Evolutionary conservation across 1,140 invertebrate species (phyloP), one percentile per base, ranked within the genome.

Genomic region (Cylas formicarius): DNA sequence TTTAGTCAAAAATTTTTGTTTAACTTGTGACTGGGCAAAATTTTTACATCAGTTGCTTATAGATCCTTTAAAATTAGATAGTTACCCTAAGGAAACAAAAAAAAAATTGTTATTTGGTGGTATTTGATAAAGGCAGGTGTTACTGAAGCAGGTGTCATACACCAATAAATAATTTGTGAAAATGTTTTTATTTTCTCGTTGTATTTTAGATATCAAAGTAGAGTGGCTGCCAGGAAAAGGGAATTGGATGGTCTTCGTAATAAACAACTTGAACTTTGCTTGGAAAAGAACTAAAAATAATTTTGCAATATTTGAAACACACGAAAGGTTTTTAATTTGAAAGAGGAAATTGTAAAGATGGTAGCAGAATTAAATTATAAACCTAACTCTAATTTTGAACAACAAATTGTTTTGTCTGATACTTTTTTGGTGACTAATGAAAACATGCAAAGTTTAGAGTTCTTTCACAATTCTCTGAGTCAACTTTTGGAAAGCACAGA

Each of bases 361-460:
- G 72, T 75, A 64, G 65, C 69, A 5, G 74, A 76, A 49, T 54
- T 77, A 0, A 61, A 69, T 23, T 65, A 70, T 27, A 66, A 63
- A 40, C 70, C 75, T 9, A 62, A 62, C 17, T 61, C 66, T 9
- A 69, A 71, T 45, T 76, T 77, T 57, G 71, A 77, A 50, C 61
- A 67, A 7, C 44, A 61, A 10, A 56, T 72, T 10, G 51, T 74
- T 10, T 65, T 59, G 24, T 65, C 67, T 19, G 57, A 73, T 32
- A 67, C 68, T 11, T 76, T 77, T 56, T 65, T 70, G 33, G 68
- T 72, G 9, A 72, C 62, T 2, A 58, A 67, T 26, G 60, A 58
- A 3, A 77, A 78, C 48, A 76, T 77, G 72, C 66, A 64, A 22
- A 63, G 72, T 43, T 63, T 72, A 8, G 69, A 68, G 10, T 44